Conservation (phyloP, 2,797 vertebrate genomes). For the Choloepus didactylus region DNA sequence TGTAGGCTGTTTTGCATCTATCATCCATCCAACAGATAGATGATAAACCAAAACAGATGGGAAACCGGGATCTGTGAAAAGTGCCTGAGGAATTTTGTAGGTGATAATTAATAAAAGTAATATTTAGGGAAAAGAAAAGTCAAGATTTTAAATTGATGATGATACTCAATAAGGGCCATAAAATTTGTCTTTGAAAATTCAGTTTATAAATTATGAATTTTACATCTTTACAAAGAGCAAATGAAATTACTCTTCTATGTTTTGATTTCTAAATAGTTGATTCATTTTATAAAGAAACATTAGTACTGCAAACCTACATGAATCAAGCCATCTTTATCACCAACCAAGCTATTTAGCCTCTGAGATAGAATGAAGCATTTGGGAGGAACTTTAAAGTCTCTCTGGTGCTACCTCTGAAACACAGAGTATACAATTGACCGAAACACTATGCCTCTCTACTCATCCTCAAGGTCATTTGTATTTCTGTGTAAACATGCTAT, state of each 20-base stretch:
- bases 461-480: slow-evolving; percentile 58
- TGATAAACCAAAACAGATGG: slow-evolving; percentile 43
- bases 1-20: not conserved
- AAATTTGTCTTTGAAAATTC: slow-evolving; percentile 34
- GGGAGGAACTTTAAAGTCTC: slow-evolving; percentile 20
- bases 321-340: slow-evolving; percentile 39
- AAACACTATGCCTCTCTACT: not conserved
- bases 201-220: not conserved
- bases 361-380: not conserved
- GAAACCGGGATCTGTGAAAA: slow-evolving; percentile 64
- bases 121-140: slow-evolving; percentile 42
- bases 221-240: not conserved
- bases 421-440: not conserved
- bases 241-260: not conserved
- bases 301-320: not conserved
- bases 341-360: not conserved
- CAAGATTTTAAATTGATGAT: slow-evolving; percentile 22
- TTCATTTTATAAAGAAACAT: not conserved
- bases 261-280: not conserved
- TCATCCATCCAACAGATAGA: not conserved
- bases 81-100: slow-evolving; percentile 54
- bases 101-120: slow-evolving; percentile 71
- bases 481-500: slow-evolving; percentile 36
- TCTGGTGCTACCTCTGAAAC: not conserved
- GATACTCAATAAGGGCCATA: not conserved